phyloP scores from a whole-genome alignment of 1,140 invertebrate genomes.

The Drosophila prosaltans region DNA sequence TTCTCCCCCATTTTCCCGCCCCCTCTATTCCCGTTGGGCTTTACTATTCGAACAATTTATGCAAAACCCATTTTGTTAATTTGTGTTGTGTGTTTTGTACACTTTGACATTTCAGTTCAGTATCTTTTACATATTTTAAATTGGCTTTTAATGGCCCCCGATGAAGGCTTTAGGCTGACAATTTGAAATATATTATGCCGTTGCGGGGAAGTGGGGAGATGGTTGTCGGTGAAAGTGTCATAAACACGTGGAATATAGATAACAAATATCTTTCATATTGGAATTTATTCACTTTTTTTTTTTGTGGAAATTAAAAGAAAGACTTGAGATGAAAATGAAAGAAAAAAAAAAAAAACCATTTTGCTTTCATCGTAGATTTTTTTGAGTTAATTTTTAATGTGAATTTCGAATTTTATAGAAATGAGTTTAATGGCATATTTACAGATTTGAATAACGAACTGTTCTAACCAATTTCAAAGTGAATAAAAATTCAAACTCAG shows the following conservation, averaged over 20 bases:
- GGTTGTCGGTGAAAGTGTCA: too few species aligned
- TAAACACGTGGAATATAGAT: too few species aligned
- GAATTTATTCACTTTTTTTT: too few species aligned
- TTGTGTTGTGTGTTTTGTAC: slow-evolving; percentile 31
- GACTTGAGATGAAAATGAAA: too few species aligned
- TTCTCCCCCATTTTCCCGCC: neutral
- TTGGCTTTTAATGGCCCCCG: slow-evolving; percentile 39
- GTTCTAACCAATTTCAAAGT: slow-evolving; percentile 3
- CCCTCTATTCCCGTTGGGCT: neutral
- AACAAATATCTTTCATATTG: too few species aligned
- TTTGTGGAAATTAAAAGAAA: too few species aligned
- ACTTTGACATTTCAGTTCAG: slow-evolving; percentile 12
- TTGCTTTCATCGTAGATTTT: neutral
- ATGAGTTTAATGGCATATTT: neutral
- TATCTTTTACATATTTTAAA: slow-evolving; percentile 43
- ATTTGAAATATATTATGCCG: neutral
- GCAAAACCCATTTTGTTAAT: slow-evolving; percentile 64
- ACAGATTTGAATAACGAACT: slow-evolving; percentile 7
- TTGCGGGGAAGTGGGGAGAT: too few species aligned
- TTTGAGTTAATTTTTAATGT: neutral
- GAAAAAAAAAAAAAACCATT: too few species aligned
- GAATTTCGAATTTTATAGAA: neutral
- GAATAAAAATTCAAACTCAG: slow-evolving; percentile 13
- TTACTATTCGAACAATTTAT: slow-evolving; percentile 43
- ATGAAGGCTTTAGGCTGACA: slow-evolving; percentile 26